Conservation (phyloP, 2,888 invertebrate species). For the Eupithecia inturbata region DNA sequence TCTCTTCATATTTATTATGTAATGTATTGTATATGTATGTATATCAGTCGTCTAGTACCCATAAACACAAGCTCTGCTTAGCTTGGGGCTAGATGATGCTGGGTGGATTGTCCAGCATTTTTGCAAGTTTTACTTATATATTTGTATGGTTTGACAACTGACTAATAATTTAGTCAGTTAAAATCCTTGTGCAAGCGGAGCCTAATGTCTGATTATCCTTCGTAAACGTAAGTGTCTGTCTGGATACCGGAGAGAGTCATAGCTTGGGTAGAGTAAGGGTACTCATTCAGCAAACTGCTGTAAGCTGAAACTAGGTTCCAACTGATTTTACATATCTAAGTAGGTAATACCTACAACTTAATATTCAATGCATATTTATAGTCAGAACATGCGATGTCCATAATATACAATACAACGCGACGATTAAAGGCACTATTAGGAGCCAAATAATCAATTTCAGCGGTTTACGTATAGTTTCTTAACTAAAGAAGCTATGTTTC, state of each 20-base stretch:
- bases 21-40: background rate
- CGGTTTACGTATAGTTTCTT: background rate
- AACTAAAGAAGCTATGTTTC: background rate
- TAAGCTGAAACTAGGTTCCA: background rate
- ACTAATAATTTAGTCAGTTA: background rate
- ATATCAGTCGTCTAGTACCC: no score
- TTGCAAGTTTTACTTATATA: no score
- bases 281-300: background rate
- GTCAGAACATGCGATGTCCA: background rate
- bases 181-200: background rate
- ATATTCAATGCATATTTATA: conserved; percentile 7
- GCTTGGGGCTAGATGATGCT: no score
- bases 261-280: background rate
- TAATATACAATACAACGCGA: background rate
- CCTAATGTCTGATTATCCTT: background rate
- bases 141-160: no score
- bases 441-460: background rate
- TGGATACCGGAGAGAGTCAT: background rate
- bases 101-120: no score
- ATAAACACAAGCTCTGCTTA: no score
- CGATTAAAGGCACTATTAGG: background rate
- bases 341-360: conserved; percentile 1
- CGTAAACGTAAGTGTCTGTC: background rate
- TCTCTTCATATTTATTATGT: background rate
- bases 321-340: background rate